A percentile compares a stretch with the other conserved stretches of the same genome.
Evolutionary conservation across 35 echinoderm and acorn worm species (phyloP).

Genomic region (Lytechinus pictus): DNA sequence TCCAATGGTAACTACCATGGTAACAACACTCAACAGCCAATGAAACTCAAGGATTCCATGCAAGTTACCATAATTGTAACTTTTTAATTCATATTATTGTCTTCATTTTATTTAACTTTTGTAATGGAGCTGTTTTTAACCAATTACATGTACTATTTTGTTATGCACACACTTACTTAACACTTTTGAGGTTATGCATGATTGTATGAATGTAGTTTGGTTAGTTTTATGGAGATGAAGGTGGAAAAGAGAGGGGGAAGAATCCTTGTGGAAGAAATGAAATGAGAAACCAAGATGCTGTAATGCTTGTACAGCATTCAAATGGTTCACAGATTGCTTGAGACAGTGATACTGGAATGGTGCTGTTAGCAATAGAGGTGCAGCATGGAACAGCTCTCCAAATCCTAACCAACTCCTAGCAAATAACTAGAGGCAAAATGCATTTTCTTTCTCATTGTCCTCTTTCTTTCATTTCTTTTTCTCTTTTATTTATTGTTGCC

Average conservation of each 20-base stretch:
- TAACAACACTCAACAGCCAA: too few relatives aligned
- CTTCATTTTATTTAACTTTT: too few relatives aligned
- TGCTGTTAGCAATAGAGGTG: slow-evolving; percentile 40
- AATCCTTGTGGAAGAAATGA: not conserved
- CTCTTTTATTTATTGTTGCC: not conserved
- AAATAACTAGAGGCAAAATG: slow-evolving; percentile 52
- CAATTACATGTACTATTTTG: not conserved
- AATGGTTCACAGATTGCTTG: not conserved
- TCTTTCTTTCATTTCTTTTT: not conserved
- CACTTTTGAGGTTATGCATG: not conserved
- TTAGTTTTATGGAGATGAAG: not conserved
- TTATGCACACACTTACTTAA: not conserved
- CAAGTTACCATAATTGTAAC: too few relatives aligned
- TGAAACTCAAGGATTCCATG: too few relatives aligned
- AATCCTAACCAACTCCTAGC: slow-evolving; percentile 34
- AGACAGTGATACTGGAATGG: slow-evolving; percentile 36
- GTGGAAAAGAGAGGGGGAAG: not conserved
- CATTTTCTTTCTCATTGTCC: slow-evolving; percentile 43
- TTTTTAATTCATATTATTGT: too few relatives aligned
- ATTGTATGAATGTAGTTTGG: not conserved
- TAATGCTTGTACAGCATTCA: not conserved
- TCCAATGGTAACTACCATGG: too few relatives aligned
- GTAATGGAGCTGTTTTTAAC: too few relatives aligned
- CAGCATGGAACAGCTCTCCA: slow-evolving; percentile 26
- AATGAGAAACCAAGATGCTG: not conserved